Base-by-base conservation (phyloP, 2,888 invertebrate species). In the Copidosoma aretas region DNA sequence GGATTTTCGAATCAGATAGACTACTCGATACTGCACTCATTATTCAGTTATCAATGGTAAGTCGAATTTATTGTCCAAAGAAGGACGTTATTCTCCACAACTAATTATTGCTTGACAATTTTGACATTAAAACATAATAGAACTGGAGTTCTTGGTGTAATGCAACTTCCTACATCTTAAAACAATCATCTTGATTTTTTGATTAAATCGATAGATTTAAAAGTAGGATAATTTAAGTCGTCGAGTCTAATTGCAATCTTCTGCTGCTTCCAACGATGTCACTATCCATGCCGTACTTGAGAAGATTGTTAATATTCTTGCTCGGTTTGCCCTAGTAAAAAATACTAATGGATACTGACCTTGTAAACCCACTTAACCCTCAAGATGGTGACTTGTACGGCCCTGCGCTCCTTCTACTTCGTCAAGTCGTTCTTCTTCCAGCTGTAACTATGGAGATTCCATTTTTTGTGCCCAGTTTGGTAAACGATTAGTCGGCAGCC, bases 341-440 rank as follows among this genome's bases (percentile, higher is more conserved):
- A 67, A 32, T 93, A 91, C 82, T 88, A 89, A 62, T 94, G 95
- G 91, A 90, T 92, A 22, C 86, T 89, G 64, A 86, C 87, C n/a
- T 86, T 93, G 57, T 88, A 89, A 21, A 88, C 89, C 54, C 88
- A 90, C 66, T 89, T 91, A 64, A 89, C 91, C 1, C 85, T 95
- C 61, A 95, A 95, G 84, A 90, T 91, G 77, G 89, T 94, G 0
- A 88, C 96, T n/a, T 94, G 95, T 84, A 90, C 92, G 78, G 88
- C 94, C 64, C 84, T 96, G 60, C 96, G 95, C 82, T 91, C 95
- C 5, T 87, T 95, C 79, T 95, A 95, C 83, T 93, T 91, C 82
- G 92, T 94, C 41, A 89, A 91, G 75, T 92, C 94, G 0, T 90
- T 91, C 72, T 85, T 93, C 63, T 95, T 94, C 79, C 90, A 89